phyloP scores from a whole-genome alignment of 2,888 invertebrate genomes.

The Micoletzkya japonica region DNA sequence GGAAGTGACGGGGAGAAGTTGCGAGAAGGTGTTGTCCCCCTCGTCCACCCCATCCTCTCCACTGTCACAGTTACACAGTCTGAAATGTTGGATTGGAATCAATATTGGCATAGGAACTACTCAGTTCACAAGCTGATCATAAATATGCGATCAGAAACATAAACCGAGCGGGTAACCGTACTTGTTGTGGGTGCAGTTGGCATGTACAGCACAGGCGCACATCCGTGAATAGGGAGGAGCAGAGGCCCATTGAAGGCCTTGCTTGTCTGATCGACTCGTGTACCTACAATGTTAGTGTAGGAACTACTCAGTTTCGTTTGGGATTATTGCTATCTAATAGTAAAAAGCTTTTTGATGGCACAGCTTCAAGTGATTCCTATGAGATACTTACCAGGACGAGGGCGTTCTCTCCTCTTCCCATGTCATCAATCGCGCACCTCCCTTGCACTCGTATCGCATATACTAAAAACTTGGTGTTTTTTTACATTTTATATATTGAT shows the following conservation, averaged over 20 bases:
- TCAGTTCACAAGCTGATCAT: no score
- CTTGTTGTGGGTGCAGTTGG: conserved; percentile 49
- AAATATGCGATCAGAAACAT: not conserved
- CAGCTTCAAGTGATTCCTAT: not conserved
- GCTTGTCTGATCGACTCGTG: conserved; percentile 40
- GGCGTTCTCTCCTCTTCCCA: conserved; percentile 57
- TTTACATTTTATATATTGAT: not conserved
- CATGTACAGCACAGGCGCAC: conserved; percentile 60
- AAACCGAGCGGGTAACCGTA: conserved; percentile 19
- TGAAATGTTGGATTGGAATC: conserved; percentile 25
- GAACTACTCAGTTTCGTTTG: no score
- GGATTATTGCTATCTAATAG: no score
- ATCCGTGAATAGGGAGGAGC: conserved; percentile 60
- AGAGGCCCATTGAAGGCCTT: conserved; percentile 59
- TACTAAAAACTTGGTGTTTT: conserved; percentile 25
- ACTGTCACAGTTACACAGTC: conserved; percentile 61
- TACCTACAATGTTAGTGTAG: conserved; percentile 39
- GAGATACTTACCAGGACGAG: conserved; percentile 46
- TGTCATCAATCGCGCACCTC: conserved; percentile 56
- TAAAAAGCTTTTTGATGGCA: no score
- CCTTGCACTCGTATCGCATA: conserved; percentile 57
- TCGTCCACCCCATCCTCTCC: conserved; percentile 58
- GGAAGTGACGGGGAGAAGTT: conserved; percentile 60
- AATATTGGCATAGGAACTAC: not conserved
- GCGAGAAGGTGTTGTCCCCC: conserved; percentile 55